A percentile compares a stretch with the other conserved stretches of the same genome.
Conservation (phyloP, 2,888 invertebrate species). For the Lepidocyrtoides sp. region DNA sequence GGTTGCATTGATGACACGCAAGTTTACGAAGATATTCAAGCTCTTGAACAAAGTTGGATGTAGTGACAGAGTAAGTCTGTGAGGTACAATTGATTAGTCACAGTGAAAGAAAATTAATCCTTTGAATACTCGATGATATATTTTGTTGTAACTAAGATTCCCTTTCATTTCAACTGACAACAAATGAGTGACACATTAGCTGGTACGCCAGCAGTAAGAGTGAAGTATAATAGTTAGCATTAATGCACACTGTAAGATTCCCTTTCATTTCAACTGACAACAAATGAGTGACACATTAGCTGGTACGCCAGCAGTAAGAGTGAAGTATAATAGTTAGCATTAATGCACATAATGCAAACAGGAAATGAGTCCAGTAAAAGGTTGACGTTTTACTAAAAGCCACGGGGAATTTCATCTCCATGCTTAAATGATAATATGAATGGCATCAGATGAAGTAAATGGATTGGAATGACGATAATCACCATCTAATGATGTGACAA, state of each 20-base stretch:
- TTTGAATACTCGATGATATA: neutral
- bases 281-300: neutral
- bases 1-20: neutral
- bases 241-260: too few relatives aligned
- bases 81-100: slow-evolving; percentile 9
- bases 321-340: too few relatives aligned
- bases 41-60: too few relatives aligned
- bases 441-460: neutral
- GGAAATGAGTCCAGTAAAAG: neutral
- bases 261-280: too few relatives aligned
- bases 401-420: neutral
- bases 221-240: too few relatives aligned
- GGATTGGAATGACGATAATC: slow-evolving; percentile 59
- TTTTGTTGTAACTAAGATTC: neutral
- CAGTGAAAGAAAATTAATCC: neutral
- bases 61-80: too few relatives aligned
- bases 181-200: neutral
- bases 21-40: too few relatives aligned
- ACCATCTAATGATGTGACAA: slow-evolving; percentile 33
- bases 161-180: neutral
- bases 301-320: neutral
- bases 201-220: neutral
- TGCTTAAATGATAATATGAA: neutral
- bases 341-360: too few relatives aligned
- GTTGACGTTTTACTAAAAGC: neutral